Base-by-base conservation (phyloP, 2,113 vertebrate genomes). In the Prinia subflava region DNA sequence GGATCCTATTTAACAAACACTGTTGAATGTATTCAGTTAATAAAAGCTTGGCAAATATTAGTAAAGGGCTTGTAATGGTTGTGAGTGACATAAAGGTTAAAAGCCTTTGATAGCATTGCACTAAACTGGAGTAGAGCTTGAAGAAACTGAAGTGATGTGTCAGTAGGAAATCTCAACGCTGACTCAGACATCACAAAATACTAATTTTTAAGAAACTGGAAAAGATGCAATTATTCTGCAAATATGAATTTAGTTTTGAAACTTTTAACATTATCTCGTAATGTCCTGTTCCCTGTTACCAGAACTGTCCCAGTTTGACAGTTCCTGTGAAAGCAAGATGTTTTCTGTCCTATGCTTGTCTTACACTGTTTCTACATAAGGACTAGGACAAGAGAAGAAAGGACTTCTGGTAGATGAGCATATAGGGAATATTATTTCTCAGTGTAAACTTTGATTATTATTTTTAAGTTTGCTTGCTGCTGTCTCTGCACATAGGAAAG, bases 1-100 rank as follows among this genome's bases (percentile, higher is more conserved):
- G 64, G 67, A 81, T 85, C 65, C 75, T 85, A 93, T 83, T 95
- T 91, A 95, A 67, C 87, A 96, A 97, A 94, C 79, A 64, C 9
- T 87, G 90, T 90, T 90, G 73, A 84, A 86, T n/a, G 65, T 84
- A 90, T 95, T 94, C 87, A 69, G 81, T 74, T 93, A 93, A 95
- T 96, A 96, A 95, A 96, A 94, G 79, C 87, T 96, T 91, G 37
- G 78, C 77, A 97, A 97, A 97, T 96, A 96, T 96, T 96, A 90
- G 95, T 87, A 95, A 97, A 97, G 74, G 82, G 70, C 73, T 97
- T 94, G 89, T 94, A 96, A 89, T 86, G 35, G 71, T 53, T 96
- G 76, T 55, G 92, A 91, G 69, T 55, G 77, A 86, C 92, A 94
- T 35, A 79, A 95, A 95, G 91, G 68, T 91, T 94, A 89, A 95